phyloP scores from a whole-genome alignment of 2,888 invertebrate species.

The Heliconius erato region DNA sequence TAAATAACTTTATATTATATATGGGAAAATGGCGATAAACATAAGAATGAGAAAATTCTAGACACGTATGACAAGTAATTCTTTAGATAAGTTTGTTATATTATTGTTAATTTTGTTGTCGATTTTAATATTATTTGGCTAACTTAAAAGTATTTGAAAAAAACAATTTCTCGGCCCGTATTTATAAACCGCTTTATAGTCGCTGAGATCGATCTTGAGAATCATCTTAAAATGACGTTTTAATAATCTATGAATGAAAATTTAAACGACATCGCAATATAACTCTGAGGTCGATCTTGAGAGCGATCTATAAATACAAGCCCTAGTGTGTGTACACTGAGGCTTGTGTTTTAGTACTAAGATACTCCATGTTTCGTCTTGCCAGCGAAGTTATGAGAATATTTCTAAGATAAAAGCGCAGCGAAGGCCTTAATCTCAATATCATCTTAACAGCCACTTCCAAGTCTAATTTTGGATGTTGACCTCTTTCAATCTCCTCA shows the following conservation, averaged over 20 bases:
- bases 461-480: too few relatives aligned
- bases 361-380: background rate
- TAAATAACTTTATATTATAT: background rate
- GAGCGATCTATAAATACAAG: too few relatives aligned
- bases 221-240: too few relatives aligned
- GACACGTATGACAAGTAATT: constrained; percentile 9
- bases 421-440: too few relatives aligned
- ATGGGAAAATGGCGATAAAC: constrained; percentile 26
- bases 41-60: constrained; percentile 23
- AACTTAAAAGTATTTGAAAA: background rate
- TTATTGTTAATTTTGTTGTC: background rate
- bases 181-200: too few relatives aligned
- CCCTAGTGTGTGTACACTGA: too few relatives aligned
- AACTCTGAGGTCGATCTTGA: too few relatives aligned
- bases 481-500: too few relatives aligned
- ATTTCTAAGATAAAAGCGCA: background rate
- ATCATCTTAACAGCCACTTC: too few relatives aligned
- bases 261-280: too few relatives aligned
- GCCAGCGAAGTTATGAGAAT: background rate
- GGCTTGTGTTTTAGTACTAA: background rate
- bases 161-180: background rate
- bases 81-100: constrained; percentile 13
- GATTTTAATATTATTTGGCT: background rate
- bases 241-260: too few relatives aligned
- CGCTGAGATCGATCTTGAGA: too few relatives aligned